Conservation (phyloP, 1,140 invertebrate genomes). For the Charaxes varanes region DNA sequence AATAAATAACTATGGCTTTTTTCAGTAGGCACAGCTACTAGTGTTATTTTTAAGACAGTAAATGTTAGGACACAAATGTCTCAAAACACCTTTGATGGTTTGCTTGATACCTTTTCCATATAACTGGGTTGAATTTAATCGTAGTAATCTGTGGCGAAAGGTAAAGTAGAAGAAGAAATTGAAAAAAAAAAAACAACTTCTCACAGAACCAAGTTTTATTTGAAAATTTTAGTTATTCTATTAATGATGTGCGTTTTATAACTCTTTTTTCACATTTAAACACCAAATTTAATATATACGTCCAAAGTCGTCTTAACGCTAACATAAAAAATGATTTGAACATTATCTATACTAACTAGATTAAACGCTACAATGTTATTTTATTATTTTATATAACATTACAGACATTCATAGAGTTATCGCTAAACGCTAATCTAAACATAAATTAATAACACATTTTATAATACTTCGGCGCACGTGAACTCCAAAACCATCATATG, state of each 20-base stretch:
- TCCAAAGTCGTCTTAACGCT: not conserved
- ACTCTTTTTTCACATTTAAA: constrained; percentile 11
- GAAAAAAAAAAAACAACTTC: constrained; percentile 21
- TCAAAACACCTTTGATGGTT: no score
- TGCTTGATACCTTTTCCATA: no score
- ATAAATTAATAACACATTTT: constrained; percentile 61
- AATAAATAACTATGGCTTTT: no score
- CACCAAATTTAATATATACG: constrained; percentile 1
- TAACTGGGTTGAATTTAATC: no score
- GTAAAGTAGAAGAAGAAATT: not conserved
- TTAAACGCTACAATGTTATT: constrained; percentile 10
- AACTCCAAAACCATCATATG: constrained; percentile 13
- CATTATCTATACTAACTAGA: constrained; percentile 1
- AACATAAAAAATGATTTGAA: constrained; percentile 2
- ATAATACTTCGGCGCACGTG: constrained; percentile 44
- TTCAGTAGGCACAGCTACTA: no score
- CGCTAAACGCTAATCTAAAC: constrained; percentile 41
- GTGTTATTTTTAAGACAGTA: no score
- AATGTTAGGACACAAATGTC: no score
- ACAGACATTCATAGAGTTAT: constrained; percentile 23
- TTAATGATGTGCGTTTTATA: constrained; percentile 18
- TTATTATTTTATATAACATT: constrained; percentile 21
- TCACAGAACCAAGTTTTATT: constrained; percentile 37
- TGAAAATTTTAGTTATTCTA: constrained; percentile 21
- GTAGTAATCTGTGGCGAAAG: no score